These are phyloP conservation scores for Andrena praecox DNA, from an alignment of 2,888 invertebrate genomes.

Conservation along the genomic window DNA sequence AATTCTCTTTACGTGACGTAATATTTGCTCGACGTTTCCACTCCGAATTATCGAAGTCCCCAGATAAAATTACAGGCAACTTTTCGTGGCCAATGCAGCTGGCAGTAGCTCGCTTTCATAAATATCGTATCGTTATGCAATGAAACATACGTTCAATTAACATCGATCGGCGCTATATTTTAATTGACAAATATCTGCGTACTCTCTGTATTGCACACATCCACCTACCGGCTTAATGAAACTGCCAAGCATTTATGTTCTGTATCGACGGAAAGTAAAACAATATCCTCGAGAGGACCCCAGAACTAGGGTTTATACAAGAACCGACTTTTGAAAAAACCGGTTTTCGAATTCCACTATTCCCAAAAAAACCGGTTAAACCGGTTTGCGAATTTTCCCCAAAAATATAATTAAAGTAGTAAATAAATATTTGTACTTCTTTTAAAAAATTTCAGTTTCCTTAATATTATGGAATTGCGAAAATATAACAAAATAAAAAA, in stretches of 20 bases:
- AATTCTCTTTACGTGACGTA: conserved; percentile 13
- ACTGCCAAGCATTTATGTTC: neutral
- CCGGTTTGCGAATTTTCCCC: too few species aligned
- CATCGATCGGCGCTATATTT: conserved; percentile 8
- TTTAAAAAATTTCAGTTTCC: too few species aligned
- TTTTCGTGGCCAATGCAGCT: neutral
- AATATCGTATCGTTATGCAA: neutral
- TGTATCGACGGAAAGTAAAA: neutral
- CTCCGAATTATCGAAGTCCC: neutral
- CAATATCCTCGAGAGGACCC: neutral
- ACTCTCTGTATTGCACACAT: neutral
- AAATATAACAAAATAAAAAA: too few species aligned
- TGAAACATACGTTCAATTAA: conserved; percentile 11
- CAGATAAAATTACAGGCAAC: neutral
- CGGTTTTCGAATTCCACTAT: too few species aligned
- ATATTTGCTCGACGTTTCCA: neutral
- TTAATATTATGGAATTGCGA: too few species aligned
- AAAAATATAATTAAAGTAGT: too few species aligned
- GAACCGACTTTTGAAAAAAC: too few species aligned
- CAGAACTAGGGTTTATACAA: too few species aligned
- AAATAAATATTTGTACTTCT: too few species aligned
- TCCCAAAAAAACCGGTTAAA: too few species aligned
- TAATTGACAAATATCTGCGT: conserved; percentile 4
- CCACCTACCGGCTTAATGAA: neutral
- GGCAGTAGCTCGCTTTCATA: neutral